These are phyloP conservation scores for Fregata magnificens DNA, from an alignment of 2,113 vertebrate species.

Conservation along the genomic window DNA sequence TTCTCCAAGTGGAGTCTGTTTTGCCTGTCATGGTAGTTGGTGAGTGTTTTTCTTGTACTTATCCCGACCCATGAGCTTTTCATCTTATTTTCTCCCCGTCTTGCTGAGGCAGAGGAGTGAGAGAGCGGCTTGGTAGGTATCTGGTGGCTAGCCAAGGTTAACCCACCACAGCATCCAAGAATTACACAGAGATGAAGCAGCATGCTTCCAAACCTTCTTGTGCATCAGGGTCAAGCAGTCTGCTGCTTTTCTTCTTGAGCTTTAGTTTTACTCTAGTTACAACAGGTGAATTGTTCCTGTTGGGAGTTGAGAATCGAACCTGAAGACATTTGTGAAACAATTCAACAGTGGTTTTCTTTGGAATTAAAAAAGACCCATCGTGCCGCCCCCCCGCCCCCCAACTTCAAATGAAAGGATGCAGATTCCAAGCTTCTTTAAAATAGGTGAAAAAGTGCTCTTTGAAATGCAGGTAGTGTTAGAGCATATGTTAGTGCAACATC, in stretches of 20 bases:
- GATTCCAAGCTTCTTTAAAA: not conserved
- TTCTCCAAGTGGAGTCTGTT: not conserved
- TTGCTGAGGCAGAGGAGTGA: not conserved
- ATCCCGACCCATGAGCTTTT: not conserved
- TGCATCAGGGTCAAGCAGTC: not conserved
- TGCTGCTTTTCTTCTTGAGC: not conserved
- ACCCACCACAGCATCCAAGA: not conserved
- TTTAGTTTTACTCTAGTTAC: not conserved
- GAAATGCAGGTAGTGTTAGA: not conserved
- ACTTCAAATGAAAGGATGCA: not conserved
- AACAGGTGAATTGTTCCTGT: not conserved
- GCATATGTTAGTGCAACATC: not conserved
- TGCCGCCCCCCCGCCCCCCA: fast-evolving
- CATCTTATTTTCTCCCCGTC: not conserved
- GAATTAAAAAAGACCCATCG: not conserved
- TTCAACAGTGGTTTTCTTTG: not conserved
- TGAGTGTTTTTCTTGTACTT: not conserved
- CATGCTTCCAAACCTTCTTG: not conserved
- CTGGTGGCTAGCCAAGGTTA: not conserved
- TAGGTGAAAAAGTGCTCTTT: not conserved
- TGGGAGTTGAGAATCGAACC: not conserved
- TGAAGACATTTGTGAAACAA: not conserved
- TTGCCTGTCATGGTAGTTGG: not conserved
- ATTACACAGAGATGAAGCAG: not conserved
- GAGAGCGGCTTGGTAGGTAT: not conserved